Base-by-base conservation (phyloP, 92 coral and sea anemone genomes). In the Metridium senile region DNA sequence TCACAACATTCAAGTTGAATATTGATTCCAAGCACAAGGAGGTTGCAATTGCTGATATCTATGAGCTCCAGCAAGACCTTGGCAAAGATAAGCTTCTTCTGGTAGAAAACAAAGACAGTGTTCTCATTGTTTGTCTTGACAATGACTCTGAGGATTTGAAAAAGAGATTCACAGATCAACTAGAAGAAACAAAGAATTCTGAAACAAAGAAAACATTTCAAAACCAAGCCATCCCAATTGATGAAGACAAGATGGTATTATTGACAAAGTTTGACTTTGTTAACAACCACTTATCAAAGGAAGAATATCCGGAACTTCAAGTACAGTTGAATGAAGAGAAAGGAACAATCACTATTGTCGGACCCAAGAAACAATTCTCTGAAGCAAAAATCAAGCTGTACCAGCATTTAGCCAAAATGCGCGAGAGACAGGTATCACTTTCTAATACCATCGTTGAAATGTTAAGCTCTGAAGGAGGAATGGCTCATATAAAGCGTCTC, bases 361-460 rank as follows among this genome's bases (percentile, higher is more conserved):
- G 98, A 17, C 98, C 95, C 16, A 91, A 84, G 29, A 79, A 80
- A 62, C 93, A 93, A 61, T 79, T 70, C 52, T 59, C 47, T 7
- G 85, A 87, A 25, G 92, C 95, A 10, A 81, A 64, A 16, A 79
- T 90, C 62, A 65, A 80, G 35, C 72, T 84, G 56, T 78, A 80
- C 51, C 84, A 82, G 46, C 74, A 72, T 32, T 72, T 81, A 26
- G 43, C 57, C 21, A 70, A 72, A 47, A 81, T 90, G 76, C 74
- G 86, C 25, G 81, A 74, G 39, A 82, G 86, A 66, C 72, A 51
- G 26, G 30, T 87, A 0, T 70, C 76, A 53, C 54, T 80, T 7
- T 75, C 88, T 0, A 23, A 75, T 0, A 79, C 77, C 26, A 75
- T 85, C 33, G 49, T 84, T 43, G 90, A 90, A 58, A 73, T 91